phyloP scores from a whole-genome alignment of 2,113 vertebrate genomes.

The Cromileptes altivelis region DNA sequence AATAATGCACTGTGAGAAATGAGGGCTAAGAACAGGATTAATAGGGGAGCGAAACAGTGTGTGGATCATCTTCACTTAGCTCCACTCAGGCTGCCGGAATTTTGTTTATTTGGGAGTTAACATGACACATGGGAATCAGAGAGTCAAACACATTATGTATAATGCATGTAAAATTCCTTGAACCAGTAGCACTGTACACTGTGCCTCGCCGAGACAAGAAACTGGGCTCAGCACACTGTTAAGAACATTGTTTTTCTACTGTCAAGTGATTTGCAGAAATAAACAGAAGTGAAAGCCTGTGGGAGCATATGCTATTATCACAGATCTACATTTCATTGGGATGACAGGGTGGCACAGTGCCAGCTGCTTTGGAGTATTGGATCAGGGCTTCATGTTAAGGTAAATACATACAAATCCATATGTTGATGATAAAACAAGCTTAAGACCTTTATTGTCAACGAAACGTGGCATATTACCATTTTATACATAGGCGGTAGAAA shows the following conservation, averaged over 20 bases:
- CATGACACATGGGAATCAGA: constrained; percentile 55
- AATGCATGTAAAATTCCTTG: constrained; percentile 51
- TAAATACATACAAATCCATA: constrained; percentile 63
- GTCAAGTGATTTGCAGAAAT: constrained; percentile 69
- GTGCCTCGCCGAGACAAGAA: constrained; percentile 29
- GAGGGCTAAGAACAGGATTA: constrained; percentile 21
- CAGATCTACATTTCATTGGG: constrained; percentile 72
- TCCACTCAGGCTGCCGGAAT: constrained; percentile 13
- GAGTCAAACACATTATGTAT: constrained; percentile 49
- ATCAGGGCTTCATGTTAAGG: constrained; percentile 55
- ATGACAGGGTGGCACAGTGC: constrained; percentile 66
- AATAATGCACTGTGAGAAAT: constrained; percentile 19
- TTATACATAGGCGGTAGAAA: constrained; percentile 4
- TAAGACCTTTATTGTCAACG: constrained; percentile 45
- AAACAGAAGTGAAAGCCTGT: constrained; percentile 65
- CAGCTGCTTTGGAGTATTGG: constrained; percentile 66
- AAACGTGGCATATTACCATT: constrained; percentile 37
- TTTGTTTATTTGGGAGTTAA: constrained; percentile 54
- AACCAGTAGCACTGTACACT: constrained; percentile 29
- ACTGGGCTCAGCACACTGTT: constrained; percentile 41
- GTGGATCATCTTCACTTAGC: constrained; percentile 38
- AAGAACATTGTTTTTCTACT: constrained; percentile 61
- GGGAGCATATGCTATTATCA: constrained; percentile 71
- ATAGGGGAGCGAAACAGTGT: background rate
- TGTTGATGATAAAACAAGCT: constrained; percentile 59